Percentiles rank a stretch among this genome's conserved stretches.
phyloP scores from a whole-genome alignment of 2,797 vertebrate species.

The Okamejei kenojei region DNA sequence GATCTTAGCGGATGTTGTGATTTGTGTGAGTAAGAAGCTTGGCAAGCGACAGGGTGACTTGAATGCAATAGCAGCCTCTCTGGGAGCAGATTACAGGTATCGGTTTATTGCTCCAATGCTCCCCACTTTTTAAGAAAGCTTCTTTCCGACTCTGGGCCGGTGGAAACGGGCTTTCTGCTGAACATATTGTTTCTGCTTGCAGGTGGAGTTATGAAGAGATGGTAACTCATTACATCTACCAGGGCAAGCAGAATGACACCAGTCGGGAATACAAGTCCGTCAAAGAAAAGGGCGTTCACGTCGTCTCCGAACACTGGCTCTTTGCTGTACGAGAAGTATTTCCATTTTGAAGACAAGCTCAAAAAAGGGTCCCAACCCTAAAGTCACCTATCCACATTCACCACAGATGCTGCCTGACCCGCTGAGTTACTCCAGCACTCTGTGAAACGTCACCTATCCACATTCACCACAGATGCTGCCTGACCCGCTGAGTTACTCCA shows the following conservation, averaged over 20 bases:
- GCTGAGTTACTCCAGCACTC: no score
- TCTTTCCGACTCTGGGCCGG: not conserved
- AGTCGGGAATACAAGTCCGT: conserved; percentile 83
- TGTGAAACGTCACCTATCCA: no score
- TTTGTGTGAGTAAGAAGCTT: conserved; percentile 90
- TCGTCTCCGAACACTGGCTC: conserved; percentile 93
- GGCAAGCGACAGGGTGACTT: conserved; percentile 82
- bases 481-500: no score
- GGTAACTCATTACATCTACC: conserved; percentile 95
- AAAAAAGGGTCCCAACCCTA: not conserved
- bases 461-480: no score
- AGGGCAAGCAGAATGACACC: conserved; percentile 82
- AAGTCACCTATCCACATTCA: no score
- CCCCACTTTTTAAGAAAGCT: not conserved
- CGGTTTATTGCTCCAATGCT: not conserved
- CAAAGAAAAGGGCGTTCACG: conserved; percentile 78
- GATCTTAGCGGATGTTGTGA: conserved; percentile 68
- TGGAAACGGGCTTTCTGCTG: not conserved
- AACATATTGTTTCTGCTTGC: conserved; percentile 42
- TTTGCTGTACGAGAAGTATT: conserved; percentile 65
- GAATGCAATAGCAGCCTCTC: conserved; percentile 78
- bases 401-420: no score
- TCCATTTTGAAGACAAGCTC: not conserved
- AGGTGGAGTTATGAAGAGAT: conserved; percentile 91
- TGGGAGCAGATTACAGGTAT: conserved; percentile 94